A percentile compares a stretch with the other conserved stretches of the same genome.
Conservation (phyloP, 1,140 invertebrate genomes). For the Rhagoletis zephyria region DNA sequence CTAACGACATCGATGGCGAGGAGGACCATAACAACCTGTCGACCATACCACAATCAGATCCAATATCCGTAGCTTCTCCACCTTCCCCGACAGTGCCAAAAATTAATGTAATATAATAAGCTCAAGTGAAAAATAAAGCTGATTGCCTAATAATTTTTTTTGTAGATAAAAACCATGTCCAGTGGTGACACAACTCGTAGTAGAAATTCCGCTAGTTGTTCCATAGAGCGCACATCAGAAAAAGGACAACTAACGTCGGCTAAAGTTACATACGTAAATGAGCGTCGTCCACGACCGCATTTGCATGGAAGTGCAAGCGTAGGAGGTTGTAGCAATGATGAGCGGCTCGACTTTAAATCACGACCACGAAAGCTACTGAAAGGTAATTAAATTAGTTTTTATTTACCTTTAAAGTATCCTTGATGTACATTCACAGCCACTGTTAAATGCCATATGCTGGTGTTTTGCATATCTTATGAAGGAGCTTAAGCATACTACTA, state of each 20-base stretch:
- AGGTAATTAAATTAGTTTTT: slow-evolving; percentile 60
- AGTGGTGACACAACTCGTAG: slow-evolving; percentile 71
- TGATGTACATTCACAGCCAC: slow-evolving; percentile 10
- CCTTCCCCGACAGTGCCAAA: slow-evolving; percentile 69
- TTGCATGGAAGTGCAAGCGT: slow-evolving; percentile 53
- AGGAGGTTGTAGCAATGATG: slow-evolving; percentile 59
- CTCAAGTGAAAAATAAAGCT: not conserved
- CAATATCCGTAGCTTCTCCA: slow-evolving; percentile 70
- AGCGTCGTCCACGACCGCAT: slow-evolving; percentile 75
- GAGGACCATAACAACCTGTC: slow-evolving; percentile 62
- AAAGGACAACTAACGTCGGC: slow-evolving; percentile 67
- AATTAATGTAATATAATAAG: slow-evolving; percentile 64
- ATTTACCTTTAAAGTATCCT: not conserved
- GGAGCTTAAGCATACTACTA: not conserved
- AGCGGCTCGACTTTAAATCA: slow-evolving; percentile 70
- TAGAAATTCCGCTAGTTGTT: slow-evolving; percentile 70
- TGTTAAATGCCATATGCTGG: slow-evolving; percentile 2
- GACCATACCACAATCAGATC: slow-evolving; percentile 71
- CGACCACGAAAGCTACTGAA: slow-evolving; percentile 70
- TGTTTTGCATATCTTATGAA: not conserved
- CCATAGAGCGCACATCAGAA: slow-evolving; percentile 69
- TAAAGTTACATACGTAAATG: slow-evolving; percentile 76
- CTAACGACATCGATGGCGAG: slow-evolving; percentile 67
- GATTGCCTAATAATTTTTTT: slow-evolving; percentile 60
- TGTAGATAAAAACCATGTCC: slow-evolving; percentile 69